These are phyloP conservation scores for Eulemur coronatus DNA, from an alignment of 2,797 vertebrate species.

Conservation along the genomic window DNA sequence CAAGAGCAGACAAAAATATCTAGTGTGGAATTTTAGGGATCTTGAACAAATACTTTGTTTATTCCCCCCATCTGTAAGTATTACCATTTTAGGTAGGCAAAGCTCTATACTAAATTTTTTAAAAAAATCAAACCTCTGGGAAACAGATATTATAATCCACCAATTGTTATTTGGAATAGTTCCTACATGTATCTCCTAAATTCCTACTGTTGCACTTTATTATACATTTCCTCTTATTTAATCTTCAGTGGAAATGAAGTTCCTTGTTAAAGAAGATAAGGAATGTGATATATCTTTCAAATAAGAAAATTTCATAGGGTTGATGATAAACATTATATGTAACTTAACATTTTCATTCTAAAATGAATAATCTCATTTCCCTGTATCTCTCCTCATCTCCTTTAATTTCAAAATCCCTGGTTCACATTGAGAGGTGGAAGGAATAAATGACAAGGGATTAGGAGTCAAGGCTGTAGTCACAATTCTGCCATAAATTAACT, in stretches of 20 bases:
- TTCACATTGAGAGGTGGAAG: not conserved
- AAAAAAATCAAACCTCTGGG: not conserved
- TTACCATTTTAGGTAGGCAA: not conserved
- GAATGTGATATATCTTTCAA: not conserved
- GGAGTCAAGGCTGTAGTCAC: not conserved
- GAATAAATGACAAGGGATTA: not conserved
- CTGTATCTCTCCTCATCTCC: not conserved
- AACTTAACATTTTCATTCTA: not conserved
- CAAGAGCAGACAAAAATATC: not conserved
- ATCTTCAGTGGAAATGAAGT: not conserved
- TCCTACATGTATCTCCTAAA: not conserved
- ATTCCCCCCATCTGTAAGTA: not conserved
- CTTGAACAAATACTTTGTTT: not conserved
- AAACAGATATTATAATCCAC: not conserved
- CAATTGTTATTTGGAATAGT: not conserved
- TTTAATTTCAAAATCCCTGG: not conserved
- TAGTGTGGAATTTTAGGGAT: not conserved
- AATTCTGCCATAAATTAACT: not conserved
- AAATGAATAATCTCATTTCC: not conserved
- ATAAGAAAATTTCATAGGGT: not conserved
- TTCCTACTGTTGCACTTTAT: not conserved
- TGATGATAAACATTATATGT: not conserved
- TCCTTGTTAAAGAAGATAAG: not conserved
- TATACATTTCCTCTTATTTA: not conserved
- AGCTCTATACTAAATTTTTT: not conserved